Percentiles rank a stretch among this genome's conserved stretches.
These are phyloP conservation scores for Platalea minor DNA, from an alignment of 2,797 vertebrate species.

Conservation along the genomic window DNA sequence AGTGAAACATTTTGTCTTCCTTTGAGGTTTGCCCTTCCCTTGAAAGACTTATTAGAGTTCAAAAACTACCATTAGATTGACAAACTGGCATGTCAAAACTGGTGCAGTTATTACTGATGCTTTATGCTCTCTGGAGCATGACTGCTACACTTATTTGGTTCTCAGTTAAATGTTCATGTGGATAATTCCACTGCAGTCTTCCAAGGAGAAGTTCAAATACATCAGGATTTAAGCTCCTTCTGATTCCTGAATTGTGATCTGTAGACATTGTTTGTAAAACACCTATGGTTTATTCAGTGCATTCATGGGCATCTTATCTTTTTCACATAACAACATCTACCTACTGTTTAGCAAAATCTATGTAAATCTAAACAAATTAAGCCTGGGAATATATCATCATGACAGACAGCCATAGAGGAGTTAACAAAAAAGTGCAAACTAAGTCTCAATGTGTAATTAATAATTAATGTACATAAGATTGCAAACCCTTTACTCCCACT, in stretches of 20 bases:
- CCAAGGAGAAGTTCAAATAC: not conserved
- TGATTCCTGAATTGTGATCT: not conserved
- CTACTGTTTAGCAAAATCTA: not conserved
- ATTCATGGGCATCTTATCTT: not conserved
- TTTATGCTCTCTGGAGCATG: constrained; percentile 52
- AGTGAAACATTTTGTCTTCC: not conserved
- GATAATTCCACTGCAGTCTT: constrained; percentile 7
- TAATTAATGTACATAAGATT: not conserved
- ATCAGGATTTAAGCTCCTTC: not conserved
- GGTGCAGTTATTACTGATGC: not conserved
- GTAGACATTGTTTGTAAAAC: not conserved
- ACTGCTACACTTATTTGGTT: constrained; percentile 26
- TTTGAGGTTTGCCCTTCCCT: constrained; percentile 7
- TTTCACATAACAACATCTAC: not conserved
- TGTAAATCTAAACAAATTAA: not conserved
- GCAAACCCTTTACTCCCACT: not conserved
- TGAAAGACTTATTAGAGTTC: not conserved
- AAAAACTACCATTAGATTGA: not conserved
- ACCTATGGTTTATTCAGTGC: not conserved
- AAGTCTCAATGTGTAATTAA: not conserved
- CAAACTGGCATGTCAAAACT: not conserved
- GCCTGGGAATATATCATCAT: not conserved
- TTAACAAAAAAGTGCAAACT: not conserved
- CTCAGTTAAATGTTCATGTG: not conserved
- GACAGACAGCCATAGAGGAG: not conserved